Evolutionary conservation across 2,888 invertebrate genomes (phyloP), one percentile per base, ranked within the genome.

Genomic region (Chromoteleia sp.): DNA sequence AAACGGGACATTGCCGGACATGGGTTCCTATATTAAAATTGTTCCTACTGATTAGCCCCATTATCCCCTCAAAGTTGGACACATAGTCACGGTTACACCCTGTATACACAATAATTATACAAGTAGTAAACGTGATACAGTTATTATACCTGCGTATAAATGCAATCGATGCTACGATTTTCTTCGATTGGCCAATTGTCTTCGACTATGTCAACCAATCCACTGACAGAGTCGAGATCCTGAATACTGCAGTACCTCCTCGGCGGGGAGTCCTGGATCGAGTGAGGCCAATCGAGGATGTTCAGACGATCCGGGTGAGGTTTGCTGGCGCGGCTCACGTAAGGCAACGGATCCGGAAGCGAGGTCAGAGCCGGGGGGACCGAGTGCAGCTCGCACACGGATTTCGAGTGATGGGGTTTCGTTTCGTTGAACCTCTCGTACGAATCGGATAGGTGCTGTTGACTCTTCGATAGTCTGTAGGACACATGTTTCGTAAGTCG

Each of bases 91-190:
- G n/a, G n/a, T n/a, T n/a, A n/a, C n/a, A n/a, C n/a, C n/a, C n/a
- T n/a, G n/a, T n/a, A n/a, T n/a, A n/a, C n/a, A n/a, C n/a, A n/a
- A n/a, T n/a, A n/a, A n/a, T n/a, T n/a, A n/a, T n/a, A n/a, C n/a
- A n/a, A n/a, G n/a, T n/a, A n/a, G n/a, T n/a, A n/a, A n/a, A n/a
- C n/a, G n/a, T n/a, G n/a, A n/a, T n/a, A n/a, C n/a, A n/a, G n/a
- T n/a, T n/a, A n/a, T n/a, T n/a, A 15, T 85, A 91, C 91, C 90
- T 91, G 91, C 14, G 91, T 91, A 50, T 91, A 91, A 68, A 91
- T 89, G 74, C 90, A 91, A 75, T 90, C 91, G 82, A 91, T 86
- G 76, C 89, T 90, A 0, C 89, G 88, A 83, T 91, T 89, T 30
- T 87, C 89, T 45, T 91, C 91, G 61, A 88, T 86, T 1, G 90